These are phyloP conservation scores for Leptopterna dolabrata DNA, from an alignment of 2,888 invertebrate species.

Conservation along the genomic window DNA sequence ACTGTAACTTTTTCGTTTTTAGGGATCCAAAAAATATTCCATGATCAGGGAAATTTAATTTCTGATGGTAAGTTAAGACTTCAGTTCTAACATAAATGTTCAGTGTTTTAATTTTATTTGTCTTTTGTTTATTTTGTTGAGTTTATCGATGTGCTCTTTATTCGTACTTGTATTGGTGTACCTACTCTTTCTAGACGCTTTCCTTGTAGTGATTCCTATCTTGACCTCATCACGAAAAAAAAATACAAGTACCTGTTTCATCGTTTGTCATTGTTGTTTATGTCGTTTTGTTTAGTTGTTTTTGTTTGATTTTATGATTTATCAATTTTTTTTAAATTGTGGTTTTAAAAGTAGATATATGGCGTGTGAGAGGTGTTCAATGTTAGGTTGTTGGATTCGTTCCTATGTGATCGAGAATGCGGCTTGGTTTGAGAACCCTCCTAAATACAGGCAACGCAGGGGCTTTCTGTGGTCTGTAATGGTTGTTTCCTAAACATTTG, in stretches of 20 bases:
- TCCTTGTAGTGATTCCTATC: constrained; percentile 20
- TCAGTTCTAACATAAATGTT: constrained; percentile 43
- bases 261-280: constrained; percentile 14
- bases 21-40: constrained; percentile 52
- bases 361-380: not conserved
- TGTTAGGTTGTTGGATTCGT: not conserved
- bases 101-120: constrained; percentile 36
- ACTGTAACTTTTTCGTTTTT: constrained; percentile 48
- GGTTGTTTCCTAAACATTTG: not conserved
- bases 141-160: constrained; percentile 49
- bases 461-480: not conserved
- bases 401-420: not conserved
- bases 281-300: not conserved
- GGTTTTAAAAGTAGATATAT: not conserved
- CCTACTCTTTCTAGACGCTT: constrained; percentile 49
- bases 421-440: not conserved
- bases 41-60: constrained; percentile 49
- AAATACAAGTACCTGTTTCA: not conserved
- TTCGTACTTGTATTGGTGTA: constrained; percentile 38
- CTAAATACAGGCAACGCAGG: not conserved
- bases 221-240: not conserved
- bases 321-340: not conserved
- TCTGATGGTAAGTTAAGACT: constrained; percentile 50
- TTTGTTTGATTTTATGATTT: not conserved
- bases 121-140: not conserved